Evolutionary conservation across 2,113 vertebrate genomes (phyloP), one percentile per base, ranked within the genome.

Genomic region (Melospiza melodia): DNA sequence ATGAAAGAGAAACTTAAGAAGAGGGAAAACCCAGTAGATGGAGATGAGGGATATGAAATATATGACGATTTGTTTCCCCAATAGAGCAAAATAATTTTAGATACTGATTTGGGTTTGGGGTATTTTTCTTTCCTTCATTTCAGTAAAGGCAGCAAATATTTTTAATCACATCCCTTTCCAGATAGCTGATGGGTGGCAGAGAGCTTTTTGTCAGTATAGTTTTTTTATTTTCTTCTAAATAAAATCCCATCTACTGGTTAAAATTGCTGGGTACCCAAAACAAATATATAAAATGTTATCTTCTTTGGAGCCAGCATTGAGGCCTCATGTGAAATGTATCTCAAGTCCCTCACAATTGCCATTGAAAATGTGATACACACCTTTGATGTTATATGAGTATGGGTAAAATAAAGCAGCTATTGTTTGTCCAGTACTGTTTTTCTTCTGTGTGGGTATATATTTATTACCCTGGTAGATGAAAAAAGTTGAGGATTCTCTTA

Each of bases 101-200:
- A 11, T 37, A 68, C 27, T 67, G 22, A 10, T 79, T 86, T 52
- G 61, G 4, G 1, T 58, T 74, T 76, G 25, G 6, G 4, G 2
- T 54, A 7, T 35, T 63, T 81, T 79, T 48, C 17, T 51, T 58
- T 31, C 4, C 9, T 57, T 86, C 9, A 33, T 80, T 80, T 72
- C 39, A 21, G 14, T n/a, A 39, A 58, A 87, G 15, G 5, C 22
- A 57, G 46, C 2, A 59, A 41, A 15, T 59, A 23, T 15, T 63
- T 73, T 89, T 87, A 21, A 49, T n/a, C 9, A 30, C 43, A 61
- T 51, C 4, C 4, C 2, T 69, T 80, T 72, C 39, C 25, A 61
- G 31, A 10, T 41, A 31, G 11, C 11, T 87, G 15, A 43, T 66
- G 13, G 5, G 5, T 67, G 49, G 68, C 0, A 0, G n/a, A 68